Percentiles rank a stretch among this genome's conserved stretches.
Conservation (phyloP, 1,140 invertebrate genomes). For the Adelges cooleyi region DNA sequence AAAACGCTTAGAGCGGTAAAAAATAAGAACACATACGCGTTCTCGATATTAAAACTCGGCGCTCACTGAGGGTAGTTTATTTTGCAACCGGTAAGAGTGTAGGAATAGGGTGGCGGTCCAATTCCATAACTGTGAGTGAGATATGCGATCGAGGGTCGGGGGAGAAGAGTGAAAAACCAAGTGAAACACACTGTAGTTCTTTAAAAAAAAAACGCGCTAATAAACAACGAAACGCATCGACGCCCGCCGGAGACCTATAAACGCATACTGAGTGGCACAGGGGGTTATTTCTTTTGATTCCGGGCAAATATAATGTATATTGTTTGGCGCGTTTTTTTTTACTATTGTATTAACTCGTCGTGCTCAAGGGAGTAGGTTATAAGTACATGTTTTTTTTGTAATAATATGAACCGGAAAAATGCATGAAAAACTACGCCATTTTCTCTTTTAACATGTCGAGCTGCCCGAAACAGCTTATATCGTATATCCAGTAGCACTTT, state of each 20-base stretch:
- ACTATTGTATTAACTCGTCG: no score
- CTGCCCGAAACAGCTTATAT: no score
- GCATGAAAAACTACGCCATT: no score
- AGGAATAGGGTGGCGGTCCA: neutral
- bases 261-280: no score
- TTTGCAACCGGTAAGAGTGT: neutral
- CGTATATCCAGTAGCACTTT: no score
- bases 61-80: slow-evolving; percentile 2
- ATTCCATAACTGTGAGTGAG: slow-evolving; percentile 4
- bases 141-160: neutral
- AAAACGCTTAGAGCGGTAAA: neutral
- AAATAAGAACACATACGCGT: neutral
- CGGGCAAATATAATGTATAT: no score
- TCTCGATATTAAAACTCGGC: slow-evolving; percentile 23
- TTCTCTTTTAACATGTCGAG: no score
- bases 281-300: no score
- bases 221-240: slow-evolving; percentile 12
- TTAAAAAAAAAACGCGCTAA: slow-evolving; percentile 15
- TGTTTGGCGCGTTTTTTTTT: no score
- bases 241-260: slow-evolving; percentile 12
- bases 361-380: no score
- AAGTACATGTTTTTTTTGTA: no score
- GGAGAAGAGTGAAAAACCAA: neutral
- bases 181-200: neutral
- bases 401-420: no score